These are phyloP conservation scores for Bombylius discolor DNA, from an alignment of 2,888 invertebrate genomes.

Conservation along the genomic window DNA sequence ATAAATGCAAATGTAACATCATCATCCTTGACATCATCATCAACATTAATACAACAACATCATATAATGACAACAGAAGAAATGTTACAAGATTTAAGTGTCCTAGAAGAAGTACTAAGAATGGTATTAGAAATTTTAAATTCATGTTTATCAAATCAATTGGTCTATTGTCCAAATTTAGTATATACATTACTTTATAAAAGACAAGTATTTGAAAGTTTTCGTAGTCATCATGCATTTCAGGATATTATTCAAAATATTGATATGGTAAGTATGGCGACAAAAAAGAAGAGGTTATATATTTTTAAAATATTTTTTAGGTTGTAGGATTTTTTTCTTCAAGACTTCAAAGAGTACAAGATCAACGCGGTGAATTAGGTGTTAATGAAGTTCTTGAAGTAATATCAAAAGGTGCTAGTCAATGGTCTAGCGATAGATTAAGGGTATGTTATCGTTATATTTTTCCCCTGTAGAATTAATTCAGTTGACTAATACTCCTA, in stretches of 20 bases:
- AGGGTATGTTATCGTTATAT: slow-evolving; percentile 46
- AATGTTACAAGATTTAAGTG: slow-evolving; percentile 71
- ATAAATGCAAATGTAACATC: slow-evolving; percentile 19
- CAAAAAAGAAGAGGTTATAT: no score
- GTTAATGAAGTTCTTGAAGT: slow-evolving; percentile 76
- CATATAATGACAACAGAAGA: slow-evolving; percentile 20
- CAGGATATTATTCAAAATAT: slow-evolving; percentile 91
- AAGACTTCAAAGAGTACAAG: slow-evolving; percentile 47
- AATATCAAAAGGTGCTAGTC: slow-evolving; percentile 80
- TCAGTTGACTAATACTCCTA: not conserved
- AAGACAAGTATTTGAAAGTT: slow-evolving; percentile 73
- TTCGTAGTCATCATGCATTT: slow-evolving; percentile 77
- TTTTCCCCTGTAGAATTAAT: no score
- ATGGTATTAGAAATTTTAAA: slow-evolving; percentile 97
- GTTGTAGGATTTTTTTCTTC: slow-evolving; percentile 52
- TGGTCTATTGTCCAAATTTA: slow-evolving; percentile 79
- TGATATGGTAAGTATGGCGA: slow-evolving; percentile 55
- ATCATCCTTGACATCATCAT: not conserved
- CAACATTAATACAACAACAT: not conserved
- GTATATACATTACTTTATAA: slow-evolving; percentile 94
- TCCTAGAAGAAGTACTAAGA: slow-evolving; percentile 88
- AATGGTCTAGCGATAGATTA: slow-evolving; percentile 88
- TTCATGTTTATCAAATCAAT: slow-evolving; percentile 79
- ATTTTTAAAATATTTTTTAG: slow-evolving; percentile 24
- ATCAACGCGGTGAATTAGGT: slow-evolving; percentile 58